Evolutionary conservation across 2,888 invertebrate genomes (phyloP), one percentile per base, ranked within the genome.

Genomic region (Philopedon plagiatum): DNA sequence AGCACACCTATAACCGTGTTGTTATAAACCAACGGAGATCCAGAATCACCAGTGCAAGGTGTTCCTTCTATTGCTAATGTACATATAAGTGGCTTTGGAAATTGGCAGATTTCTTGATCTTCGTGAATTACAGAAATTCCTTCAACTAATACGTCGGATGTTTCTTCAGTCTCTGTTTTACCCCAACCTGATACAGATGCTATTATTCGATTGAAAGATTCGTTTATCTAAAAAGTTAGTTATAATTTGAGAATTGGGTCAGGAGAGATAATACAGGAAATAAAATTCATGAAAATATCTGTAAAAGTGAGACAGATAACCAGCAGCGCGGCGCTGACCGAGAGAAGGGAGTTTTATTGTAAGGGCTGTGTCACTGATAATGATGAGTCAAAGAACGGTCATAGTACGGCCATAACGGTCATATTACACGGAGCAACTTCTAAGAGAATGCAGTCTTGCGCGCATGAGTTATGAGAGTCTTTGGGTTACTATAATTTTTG

Each of bases 21-120:
- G 2, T 44, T 23, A 39, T 13, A 44, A 21, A 61, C 39, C 18
- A 61, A 29, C 5, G 61, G 61, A 5, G 61, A 61, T 1, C 61
- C 61, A 8, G 61, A 61, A 44, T 61, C 61, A 1, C 61, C 61
- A 26, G 26, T 41, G 13, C 61, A 61, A 5, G 61, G 61, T 8
- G 61, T 26, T 44, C 41, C 44, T 23, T 23, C 44, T 39, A 13
- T 44, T 2, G 11, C 7, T 23, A 39, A 19, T 8, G 61, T 15
- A 13, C 61, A 61, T 23, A 61, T 44, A 15, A 61, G 9, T 1
- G 23, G 15, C 4, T 13, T 21, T 1, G 61, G 44, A 5, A 13
- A 9, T 21, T 9, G 23, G 19, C 61, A 61, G 7, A 44, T 13
- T n/a, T 13, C 8, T 4, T 61, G 15, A 8, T 61, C 61, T 13